Percentiles rank a stretch among this genome's conserved stretches.
Conservation (phyloP, 2,888 invertebrate genomes). For the Protonemura montana region DNA sequence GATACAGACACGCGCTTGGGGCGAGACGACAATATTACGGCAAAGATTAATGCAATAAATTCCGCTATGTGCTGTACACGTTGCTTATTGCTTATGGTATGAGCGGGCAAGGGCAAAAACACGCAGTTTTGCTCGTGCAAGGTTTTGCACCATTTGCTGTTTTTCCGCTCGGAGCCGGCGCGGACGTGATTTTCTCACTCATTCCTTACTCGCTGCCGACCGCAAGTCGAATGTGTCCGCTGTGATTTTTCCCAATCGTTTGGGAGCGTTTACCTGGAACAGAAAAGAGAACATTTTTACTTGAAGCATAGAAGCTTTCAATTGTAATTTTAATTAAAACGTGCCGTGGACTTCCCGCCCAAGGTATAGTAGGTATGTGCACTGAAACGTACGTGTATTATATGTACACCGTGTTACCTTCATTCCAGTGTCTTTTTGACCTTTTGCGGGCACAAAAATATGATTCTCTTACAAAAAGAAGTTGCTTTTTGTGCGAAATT, state of each 20-base stretch:
- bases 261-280: neutral
- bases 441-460: neutral
- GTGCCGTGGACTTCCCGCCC: neutral
- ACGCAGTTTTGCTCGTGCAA: neutral
- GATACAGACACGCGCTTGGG: neutral
- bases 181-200: neutral
- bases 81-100: neutral
- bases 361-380: neutral
- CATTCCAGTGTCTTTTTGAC: neutral
- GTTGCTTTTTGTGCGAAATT: neutral
- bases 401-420: neutral
- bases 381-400: neutral
- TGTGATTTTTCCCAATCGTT: neutral
- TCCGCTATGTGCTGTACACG: neutral
- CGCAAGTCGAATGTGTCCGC: neutral
- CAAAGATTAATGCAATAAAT: conserved; percentile 12
- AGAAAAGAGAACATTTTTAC: neutral
- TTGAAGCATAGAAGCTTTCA: neutral
- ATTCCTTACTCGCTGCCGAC: neutral
- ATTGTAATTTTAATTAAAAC: neutral
- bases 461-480: neutral
- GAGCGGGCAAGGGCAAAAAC: neutral
- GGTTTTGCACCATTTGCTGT: neutral
- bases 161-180: neutral
- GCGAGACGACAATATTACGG: neutral